These are phyloP conservation scores for Steatornis caripensis DNA, from an alignment of 2,113 vertebrate genomes.

Conservation along the genomic window DNA sequence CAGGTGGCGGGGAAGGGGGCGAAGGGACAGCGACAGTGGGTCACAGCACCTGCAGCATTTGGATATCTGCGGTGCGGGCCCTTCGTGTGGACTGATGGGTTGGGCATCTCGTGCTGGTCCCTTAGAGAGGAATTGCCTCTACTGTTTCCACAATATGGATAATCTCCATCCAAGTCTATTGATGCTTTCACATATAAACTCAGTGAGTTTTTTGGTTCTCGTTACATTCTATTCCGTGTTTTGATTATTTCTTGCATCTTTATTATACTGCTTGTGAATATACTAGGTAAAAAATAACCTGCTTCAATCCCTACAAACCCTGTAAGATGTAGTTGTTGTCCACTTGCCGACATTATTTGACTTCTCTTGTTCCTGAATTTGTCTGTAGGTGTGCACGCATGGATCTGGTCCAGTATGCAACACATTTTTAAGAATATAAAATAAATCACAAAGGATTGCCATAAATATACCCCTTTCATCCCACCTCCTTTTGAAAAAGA, in stretches of 20 bases:
- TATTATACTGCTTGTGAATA: background rate
- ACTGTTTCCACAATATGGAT: background rate
- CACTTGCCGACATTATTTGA: background rate
- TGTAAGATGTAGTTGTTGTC: background rate
- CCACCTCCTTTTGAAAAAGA: background rate
- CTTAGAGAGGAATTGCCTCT: background rate
- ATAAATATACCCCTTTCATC: background rate
- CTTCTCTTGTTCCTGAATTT: background rate
- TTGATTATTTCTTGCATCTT: background rate
- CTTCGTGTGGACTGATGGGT: rapidly evolving
- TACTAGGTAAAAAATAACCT: background rate
- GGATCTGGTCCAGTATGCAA: background rate
- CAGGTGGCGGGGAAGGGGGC: background rate
- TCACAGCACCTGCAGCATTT: rapidly evolving
- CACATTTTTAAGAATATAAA: background rate
- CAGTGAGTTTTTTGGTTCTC: background rate
- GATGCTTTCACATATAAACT: background rate
- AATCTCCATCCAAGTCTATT: background rate
- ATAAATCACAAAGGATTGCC: background rate
- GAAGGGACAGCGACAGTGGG: too few relatives aligned
- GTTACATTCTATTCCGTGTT: background rate
- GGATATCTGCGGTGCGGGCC: background rate
- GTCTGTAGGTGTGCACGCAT: background rate
- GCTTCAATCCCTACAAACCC: background rate
- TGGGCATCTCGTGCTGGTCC: background rate